These are phyloP conservation scores for Mungos mungo DNA, from an alignment of 2,113 vertebrate species.

Conservation along the genomic window DNA sequence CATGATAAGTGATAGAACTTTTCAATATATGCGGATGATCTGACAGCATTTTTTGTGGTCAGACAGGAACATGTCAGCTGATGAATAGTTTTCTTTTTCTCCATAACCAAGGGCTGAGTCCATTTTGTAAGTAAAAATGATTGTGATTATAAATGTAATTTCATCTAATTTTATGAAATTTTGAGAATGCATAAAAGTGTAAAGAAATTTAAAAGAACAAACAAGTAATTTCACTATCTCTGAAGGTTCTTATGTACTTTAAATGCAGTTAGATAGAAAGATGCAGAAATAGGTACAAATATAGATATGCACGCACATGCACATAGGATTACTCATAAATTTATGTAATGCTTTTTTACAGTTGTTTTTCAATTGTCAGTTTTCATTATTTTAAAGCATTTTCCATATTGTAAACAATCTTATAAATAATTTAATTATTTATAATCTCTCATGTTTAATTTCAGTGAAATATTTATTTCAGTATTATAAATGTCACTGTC, in stretches of 20 bases:
- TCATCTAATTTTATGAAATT: slow-evolving; percentile 14
- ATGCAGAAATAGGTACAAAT: not conserved
- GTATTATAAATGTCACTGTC: not conserved
- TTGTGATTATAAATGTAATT: slow-evolving; percentile 2
- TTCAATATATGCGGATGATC: not conserved
- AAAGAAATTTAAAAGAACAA: not conserved
- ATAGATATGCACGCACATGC: not conserved
- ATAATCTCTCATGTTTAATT: not conserved
- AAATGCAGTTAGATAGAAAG: not conserved
- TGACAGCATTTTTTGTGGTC: not conserved
- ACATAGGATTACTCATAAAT: not conserved
- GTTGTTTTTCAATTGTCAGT: not conserved
- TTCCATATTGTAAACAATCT: not conserved
- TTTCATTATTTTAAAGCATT: not conserved
- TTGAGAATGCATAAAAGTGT: not conserved
- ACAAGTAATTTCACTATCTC: not conserved
- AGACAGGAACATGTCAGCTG: not conserved
- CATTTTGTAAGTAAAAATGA: not conserved
- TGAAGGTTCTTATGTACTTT: not conserved
- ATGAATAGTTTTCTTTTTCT: not conserved
- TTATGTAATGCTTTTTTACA: not conserved
- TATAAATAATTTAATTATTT: not conserved
- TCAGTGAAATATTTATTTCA: not conserved
- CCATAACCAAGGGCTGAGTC: not conserved
- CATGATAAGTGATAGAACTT: not conserved